Evolutionary conservation across 1,140 invertebrate species (phyloP).

Genomic region (Mycetomoellerius zeteki): DNA sequence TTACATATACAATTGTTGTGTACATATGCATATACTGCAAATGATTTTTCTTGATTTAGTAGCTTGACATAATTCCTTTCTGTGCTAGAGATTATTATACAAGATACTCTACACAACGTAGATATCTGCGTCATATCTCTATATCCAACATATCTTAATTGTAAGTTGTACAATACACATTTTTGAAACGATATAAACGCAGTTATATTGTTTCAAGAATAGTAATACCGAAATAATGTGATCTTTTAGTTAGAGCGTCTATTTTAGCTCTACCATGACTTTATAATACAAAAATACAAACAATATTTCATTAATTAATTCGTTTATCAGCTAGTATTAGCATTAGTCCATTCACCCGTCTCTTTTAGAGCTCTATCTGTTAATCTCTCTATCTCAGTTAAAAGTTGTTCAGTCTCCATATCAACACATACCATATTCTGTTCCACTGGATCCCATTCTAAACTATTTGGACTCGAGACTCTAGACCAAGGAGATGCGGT

Average conservation of each 20-base stretch:
- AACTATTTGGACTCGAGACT: constrained; percentile 87
- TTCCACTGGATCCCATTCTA: constrained; percentile 88
- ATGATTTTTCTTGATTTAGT: constrained; percentile 39
- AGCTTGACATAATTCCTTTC: constrained; percentile 48
- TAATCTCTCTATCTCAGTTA: constrained; percentile 87
- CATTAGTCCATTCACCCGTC: constrained; percentile 85
- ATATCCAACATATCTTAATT: constrained; percentile 25
- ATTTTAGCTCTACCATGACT: constrained; percentile 46
- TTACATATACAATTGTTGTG: constrained; percentile 14
- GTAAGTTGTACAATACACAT: constrained; percentile 57
- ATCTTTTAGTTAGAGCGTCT: constrained; percentile 49
- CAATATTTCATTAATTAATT: constrained; percentile 68
- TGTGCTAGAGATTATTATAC: constrained; percentile 22
- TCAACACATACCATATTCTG: constrained; percentile 84
- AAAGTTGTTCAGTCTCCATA: constrained; percentile 87
- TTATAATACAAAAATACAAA: constrained; percentile 82
- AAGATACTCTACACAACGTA: constrained; percentile 50
- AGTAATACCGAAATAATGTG: constrained; percentile 68
- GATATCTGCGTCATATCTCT: constrained; percentile 38
- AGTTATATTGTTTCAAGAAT: constrained; percentile 68
- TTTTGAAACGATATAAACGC: constrained; percentile 69
- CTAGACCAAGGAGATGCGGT: constrained; percentile 86
- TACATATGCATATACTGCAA: constrained; percentile 39
- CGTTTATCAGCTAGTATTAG: constrained; percentile 80
- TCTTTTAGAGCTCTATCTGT: constrained; percentile 87